Evolutionary conservation across 2,888 invertebrate species (phyloP), one percentile per base, ranked within the genome.

Genomic region (Pterostichus madidus): DNA sequence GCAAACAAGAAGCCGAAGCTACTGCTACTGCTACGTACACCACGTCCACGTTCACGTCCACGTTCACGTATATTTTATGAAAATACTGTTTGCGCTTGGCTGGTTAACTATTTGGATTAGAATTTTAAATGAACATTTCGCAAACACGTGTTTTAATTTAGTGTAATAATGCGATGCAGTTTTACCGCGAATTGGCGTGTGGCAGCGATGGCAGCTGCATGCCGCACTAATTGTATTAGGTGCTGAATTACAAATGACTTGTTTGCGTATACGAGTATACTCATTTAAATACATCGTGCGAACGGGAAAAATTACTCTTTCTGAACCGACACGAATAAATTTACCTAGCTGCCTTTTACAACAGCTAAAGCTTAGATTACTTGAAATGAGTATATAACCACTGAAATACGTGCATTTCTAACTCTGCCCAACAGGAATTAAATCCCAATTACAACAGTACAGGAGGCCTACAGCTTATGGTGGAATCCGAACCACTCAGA

Each of bases 81-180:
- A 77, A 77, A 77, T 77, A 32, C 15, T 56, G 77, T 77, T 56
- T 39, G 53, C 17, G 75, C 53, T 56, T 53, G 17, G 15, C 39
- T 53, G 39, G 56, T 39, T 35, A 77, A 35, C 77, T 77, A 77
- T 77, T 59, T 56, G 32, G 77, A 56, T 77, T 77, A 77, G 75
- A 81, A 73, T 75, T 81, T 75, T 59, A 61, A 75, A 81, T 75
- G 75, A 61, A 75, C 17, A 32, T 61, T 81, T 75, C 73, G 56
- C 81, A 75, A 73, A 75, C 73, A 75, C 81, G 81, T 75, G 75
- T 75, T 81, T 73, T 81, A 81, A 81, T 81, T 75, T 75, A 75
- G 32, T 81, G 75, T 81, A 81, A 81, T 81, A 81, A 59, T 56
- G 80, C 31, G 53, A 56, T 73, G 56, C 53, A 64, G 44, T 80